Conservation (phyloP, 2,113 vertebrate genomes). For the Lasiurus cinereus region DNA sequence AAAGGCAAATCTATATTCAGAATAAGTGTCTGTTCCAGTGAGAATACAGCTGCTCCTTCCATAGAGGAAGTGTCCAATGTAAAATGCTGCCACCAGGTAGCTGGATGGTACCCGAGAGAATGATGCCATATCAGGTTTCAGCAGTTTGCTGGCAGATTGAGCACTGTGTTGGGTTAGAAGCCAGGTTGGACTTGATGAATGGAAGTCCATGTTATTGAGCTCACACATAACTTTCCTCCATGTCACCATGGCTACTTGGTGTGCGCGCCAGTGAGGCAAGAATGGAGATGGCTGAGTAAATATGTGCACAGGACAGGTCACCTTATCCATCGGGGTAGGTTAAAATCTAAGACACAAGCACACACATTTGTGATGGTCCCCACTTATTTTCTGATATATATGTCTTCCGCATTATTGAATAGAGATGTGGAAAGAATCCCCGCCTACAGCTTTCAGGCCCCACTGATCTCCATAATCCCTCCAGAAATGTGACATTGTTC, state of each 20-base stretch:
- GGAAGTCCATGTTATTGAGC: not conserved
- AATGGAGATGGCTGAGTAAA: not conserved
- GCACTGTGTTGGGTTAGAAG: not conserved
- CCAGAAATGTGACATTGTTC: not conserved
- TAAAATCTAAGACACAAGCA: not conserved
- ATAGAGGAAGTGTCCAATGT: not conserved
- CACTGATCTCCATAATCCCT: not conserved
- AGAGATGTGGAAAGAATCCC: not conserved
- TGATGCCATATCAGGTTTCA: not conserved
- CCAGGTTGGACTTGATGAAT: not conserved
- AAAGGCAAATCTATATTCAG: conserved; percentile 22
- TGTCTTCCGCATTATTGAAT: not conserved
- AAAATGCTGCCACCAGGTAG: not conserved
- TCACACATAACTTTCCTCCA: not conserved
- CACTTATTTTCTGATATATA: not conserved
- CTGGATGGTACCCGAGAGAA: not conserved
- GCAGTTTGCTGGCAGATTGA: not conserved
- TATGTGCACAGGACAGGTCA: not conserved
- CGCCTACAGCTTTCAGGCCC: not conserved
- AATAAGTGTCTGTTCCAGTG: not conserved
- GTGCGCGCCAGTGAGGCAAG: not conserved
- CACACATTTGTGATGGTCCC: not conserved
- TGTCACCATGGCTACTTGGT: not conserved
- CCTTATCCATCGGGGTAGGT: not conserved
- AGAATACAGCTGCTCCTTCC: not conserved